Percentiles rank a stretch among this genome's conserved stretches.
These are phyloP conservation scores for Clanis bilineata DNA, from an alignment of 2,888 invertebrate genomes.

Conservation along the genomic window DNA sequence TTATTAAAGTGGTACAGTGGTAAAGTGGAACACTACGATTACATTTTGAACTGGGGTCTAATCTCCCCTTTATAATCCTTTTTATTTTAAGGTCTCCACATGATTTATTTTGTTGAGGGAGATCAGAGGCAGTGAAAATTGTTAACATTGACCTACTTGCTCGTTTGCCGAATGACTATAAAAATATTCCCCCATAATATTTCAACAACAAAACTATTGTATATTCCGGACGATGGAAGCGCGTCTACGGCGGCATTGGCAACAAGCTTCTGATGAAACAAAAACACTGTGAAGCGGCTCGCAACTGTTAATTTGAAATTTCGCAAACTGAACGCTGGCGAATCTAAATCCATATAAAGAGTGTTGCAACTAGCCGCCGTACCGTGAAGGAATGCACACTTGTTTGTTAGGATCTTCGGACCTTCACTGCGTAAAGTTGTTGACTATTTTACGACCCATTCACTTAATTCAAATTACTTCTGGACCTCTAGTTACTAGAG, in stretches of 20 bases:
- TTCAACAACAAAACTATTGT: neutral
- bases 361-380: conserved; percentile 59
- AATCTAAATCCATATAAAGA: conserved; percentile 53
- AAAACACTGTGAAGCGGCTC: conserved; percentile 44
- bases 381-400: conserved; percentile 63
- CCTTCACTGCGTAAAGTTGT: conserved; percentile 16
- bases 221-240: neutral
- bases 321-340: conserved; percentile 39
- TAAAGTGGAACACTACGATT: no score
- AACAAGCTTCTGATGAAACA: conserved; percentile 36
- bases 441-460: conserved; percentile 12
- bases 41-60: no score
- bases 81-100: no score
- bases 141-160: no score
- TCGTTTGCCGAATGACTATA: no score
- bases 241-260: neutral
- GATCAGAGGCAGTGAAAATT: no score
- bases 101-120: no score
- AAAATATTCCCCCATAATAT: no score
- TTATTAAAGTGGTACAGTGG: no score
- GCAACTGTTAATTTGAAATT: conserved; percentile 44
- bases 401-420: conserved; percentile 36
- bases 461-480: neutral
- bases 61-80: no score
- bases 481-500: neutral